Base-by-base conservation (phyloP, 2,797 vertebrate species). In the Neomorphus geoffroyi region DNA sequence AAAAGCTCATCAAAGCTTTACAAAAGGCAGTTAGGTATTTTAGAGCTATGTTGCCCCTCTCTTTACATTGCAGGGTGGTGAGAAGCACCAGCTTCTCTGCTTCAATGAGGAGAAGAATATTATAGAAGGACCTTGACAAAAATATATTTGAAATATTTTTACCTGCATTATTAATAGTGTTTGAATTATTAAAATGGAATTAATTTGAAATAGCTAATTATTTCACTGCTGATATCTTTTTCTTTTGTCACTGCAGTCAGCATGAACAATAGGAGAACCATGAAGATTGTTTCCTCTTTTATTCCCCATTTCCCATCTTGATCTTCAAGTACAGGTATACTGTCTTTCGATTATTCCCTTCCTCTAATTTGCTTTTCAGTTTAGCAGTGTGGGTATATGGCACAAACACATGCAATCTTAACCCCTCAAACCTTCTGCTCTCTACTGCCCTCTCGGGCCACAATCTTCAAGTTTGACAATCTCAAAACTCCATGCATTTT, bases 131-230 rank as follows among this genome's bases (percentile, higher is more conserved):
- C 4, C 3, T 13, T 53, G 46, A 41, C 35, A 79, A 87, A 96
- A 91, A 83, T 28, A 41, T 10, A 73, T 50, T 79, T 75, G 7
- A 86, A 92, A 79, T 79, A 37, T 70, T 90, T 56, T 85, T 75
- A 50, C 50, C 30, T 84, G 35, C 43, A 70, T 90, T 91, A 86
- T 71, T 94, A 80, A 64, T 28, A 77, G 50, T 54, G 32, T 28
- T 90, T 93, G 56, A 85, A 92, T 94, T 88, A 94, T 79, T 91
- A 86, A 94, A 91, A 81, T 32, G 24, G 13, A 86, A 90, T 57
- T 0, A 74, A 86, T 91, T 62, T 79, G 46, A 84, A 93, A 73
- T 33, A 57, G 73, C 26, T 66, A 75, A 80, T 73, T 90, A 79
- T 80, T 88, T 94, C 81, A 62, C 33, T 58, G 56, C 21, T 41